Conservation (phyloP, 2,113 vertebrate genomes). For the Gopherus flavomarginatus region DNA sequence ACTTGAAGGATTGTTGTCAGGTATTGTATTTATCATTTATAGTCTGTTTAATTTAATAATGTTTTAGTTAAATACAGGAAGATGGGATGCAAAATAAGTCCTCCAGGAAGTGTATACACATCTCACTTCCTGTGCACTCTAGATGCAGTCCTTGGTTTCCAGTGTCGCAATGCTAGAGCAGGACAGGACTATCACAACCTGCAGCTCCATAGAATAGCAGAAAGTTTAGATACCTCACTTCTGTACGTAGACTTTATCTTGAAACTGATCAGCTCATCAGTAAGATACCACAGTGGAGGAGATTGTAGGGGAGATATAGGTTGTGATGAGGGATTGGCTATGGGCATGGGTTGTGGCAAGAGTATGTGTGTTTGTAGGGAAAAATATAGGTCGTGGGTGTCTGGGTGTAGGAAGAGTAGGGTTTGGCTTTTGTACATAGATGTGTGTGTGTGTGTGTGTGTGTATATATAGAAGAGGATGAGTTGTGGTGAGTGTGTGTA, state of each 20-base stretch:
- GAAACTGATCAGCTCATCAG: not conserved
- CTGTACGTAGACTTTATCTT: not conserved
- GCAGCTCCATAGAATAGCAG: not conserved
- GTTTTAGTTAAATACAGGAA: no score
- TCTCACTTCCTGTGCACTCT: not conserved
- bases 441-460: no score
- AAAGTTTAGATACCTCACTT: not conserved
- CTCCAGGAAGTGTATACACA: no score
- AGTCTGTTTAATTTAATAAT: no score
- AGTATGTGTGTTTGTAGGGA: not conserved
- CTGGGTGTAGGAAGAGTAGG: no score
- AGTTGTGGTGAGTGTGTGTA: not conserved
- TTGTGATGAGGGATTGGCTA: not conserved
- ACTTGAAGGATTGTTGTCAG: no score
- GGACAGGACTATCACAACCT: not conserved
- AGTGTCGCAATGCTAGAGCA: not conserved
- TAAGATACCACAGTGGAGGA: not conserved
- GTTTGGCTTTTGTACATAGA: not conserved
- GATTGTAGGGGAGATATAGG: not conserved
- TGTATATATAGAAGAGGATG: not conserved
- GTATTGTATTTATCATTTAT: no score
- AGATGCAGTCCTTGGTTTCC: not conserved
- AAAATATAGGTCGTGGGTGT: not conserved
- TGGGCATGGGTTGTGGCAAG: not conserved
- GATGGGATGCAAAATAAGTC: no score